These are phyloP conservation scores for Paracentrotus lividus DNA, from an alignment of 53 echinoderm and acorn worm species.

Conservation along the genomic window DNA sequence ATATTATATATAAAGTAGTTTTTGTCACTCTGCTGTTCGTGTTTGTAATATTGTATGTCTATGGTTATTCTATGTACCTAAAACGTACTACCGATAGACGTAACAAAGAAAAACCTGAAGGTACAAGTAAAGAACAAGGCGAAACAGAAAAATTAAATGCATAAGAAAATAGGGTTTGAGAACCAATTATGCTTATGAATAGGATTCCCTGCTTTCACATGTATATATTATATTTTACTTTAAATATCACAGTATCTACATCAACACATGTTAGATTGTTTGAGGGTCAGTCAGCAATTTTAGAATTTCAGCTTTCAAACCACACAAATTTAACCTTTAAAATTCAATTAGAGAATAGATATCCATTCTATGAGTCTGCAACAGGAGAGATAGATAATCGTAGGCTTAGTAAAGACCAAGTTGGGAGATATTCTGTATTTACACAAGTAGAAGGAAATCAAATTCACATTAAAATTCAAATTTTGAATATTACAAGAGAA, in stretches of 20 bases:
- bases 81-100: no score
- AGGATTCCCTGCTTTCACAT: no score
- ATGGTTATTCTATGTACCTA: no score
- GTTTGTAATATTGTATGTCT: no score
- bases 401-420: background rate
- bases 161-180: no score
- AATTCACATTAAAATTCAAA: background rate
- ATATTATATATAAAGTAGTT: no score
- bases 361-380: background rate
- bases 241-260: background rate
- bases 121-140: no score
- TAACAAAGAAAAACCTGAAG: no score
- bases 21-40: no score
- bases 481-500: conserved; percentile 5
- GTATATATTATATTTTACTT: background rate
- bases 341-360: background rate
- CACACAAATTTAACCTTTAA: background rate
- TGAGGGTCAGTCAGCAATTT: background rate
- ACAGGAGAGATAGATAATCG: background rate
- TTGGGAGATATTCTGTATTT: background rate
- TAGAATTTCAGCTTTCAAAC: background rate
- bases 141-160: no score
- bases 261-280: background rate
- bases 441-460: background rate
- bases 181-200: no score